Conservation (phyloP, 2,888 invertebrate species). For the Dryocosmus kuriphilus region DNA sequence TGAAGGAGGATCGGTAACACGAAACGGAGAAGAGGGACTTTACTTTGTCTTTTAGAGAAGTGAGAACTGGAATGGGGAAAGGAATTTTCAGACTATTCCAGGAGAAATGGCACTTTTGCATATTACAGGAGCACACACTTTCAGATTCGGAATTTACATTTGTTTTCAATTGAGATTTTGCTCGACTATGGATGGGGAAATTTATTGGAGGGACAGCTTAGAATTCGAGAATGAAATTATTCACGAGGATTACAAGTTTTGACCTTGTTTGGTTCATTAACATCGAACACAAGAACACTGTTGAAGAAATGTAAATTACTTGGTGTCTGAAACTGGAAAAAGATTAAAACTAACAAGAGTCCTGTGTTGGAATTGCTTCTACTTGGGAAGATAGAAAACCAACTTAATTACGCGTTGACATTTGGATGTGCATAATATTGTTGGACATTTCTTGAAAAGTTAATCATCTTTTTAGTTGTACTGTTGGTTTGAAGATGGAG, state of each 20-base stretch:
- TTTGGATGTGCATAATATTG: background rate
- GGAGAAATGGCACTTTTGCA: constrained; percentile 5
- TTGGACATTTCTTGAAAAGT: background rate
- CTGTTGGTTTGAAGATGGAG: background rate
- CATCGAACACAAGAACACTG: background rate
- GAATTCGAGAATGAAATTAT: background rate
- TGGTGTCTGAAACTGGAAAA: background rate
- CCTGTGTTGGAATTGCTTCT: background rate
- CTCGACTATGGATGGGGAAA: too few relatives aligned
- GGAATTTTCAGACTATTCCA: constrained; percentile 24
- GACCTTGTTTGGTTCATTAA: background rate
- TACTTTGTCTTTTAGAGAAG: constrained; percentile 13
- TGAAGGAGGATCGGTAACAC: constrained; percentile 41
- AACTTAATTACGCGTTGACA: background rate
- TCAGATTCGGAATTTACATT: background rate
- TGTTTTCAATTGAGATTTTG: background rate
- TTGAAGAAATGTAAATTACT: background rate
- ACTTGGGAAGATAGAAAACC: background rate
- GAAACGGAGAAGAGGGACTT: constrained; percentile 21
- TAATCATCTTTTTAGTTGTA: background rate
- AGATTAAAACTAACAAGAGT: background rate
- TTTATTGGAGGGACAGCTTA: too few relatives aligned
- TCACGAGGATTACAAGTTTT: background rate
- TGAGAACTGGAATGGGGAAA: constrained; percentile 15
- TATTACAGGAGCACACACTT: background rate